Conservation (phyloP, 2,797 vertebrate genomes). For the Syngnathus rostellatus region DNA sequence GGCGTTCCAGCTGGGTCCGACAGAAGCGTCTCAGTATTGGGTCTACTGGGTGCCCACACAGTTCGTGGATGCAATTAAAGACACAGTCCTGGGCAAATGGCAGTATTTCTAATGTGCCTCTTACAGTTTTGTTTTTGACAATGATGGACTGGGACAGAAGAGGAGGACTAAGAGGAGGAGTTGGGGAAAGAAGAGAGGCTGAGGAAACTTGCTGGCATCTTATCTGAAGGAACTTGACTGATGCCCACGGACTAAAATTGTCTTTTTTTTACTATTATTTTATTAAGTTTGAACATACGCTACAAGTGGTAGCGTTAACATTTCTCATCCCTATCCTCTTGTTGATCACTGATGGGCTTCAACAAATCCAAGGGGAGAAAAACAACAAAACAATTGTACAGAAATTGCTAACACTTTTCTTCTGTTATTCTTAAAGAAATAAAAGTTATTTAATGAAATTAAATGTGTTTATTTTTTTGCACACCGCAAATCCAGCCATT, state of each 20-base stretch:
- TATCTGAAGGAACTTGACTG: conserved; percentile 60
- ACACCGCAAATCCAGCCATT: too few relatives aligned
- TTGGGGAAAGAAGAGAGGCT: conserved; percentile 67
- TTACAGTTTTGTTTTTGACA: conserved; percentile 75
- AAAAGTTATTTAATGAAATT: conserved; percentile 80
- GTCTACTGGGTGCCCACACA: conserved; percentile 99
- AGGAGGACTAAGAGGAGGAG: conserved; percentile 58
- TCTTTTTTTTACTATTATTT: conserved; percentile 35
- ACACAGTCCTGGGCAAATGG: conserved; percentile 99
- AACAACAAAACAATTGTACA: conserved; percentile 72
- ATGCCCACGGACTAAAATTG: conserved; percentile 64
- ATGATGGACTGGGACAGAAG: conserved; percentile 79
- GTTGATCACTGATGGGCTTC: conserved; percentile 66
- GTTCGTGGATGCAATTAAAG: conserved; percentile 99
- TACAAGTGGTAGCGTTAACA: conserved; percentile 66
- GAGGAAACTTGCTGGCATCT: conserved; percentile 58
- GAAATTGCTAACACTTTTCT: conserved; percentile 77
- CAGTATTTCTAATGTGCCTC: conserved; percentile 99
- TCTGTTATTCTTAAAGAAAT: conserved; percentile 79
- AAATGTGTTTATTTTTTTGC: background rate
- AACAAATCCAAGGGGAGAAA: conserved; percentile 66
- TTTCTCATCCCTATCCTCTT: conserved; percentile 57
- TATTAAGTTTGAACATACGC: conserved; percentile 61
- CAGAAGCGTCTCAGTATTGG: conserved; percentile 99
- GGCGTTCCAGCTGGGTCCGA: conserved; percentile 98